Evolutionary conservation across 92 coral and sea anemone species (phyloP).

Genomic region (Palythoa grandiflora): DNA sequence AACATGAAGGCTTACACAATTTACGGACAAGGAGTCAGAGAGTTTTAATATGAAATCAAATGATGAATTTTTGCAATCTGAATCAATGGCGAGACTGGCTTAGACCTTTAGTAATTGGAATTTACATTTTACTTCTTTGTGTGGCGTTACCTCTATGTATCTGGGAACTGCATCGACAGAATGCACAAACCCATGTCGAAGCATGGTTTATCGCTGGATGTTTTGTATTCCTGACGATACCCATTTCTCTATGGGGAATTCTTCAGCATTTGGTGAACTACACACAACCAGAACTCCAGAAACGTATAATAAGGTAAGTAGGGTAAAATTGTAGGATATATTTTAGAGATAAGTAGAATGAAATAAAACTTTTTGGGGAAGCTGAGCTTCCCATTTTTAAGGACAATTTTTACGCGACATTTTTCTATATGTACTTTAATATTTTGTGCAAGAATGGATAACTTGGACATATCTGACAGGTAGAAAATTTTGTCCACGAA

Average conservation of each 20-base stretch:
- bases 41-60: background rate
- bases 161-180: constrained; percentile 89
- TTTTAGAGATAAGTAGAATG: background rate
- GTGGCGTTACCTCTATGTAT: constrained; percentile 86
- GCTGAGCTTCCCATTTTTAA: background rate
- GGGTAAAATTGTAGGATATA: background rate
- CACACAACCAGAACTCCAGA: constrained; percentile 91
- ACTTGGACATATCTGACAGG: no score
- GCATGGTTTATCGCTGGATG: constrained; percentile 95
- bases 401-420: background rate
- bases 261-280: constrained; percentile 91
- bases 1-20: background rate
- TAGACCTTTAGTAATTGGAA: constrained; percentile 78
- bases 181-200: constrained; percentile 84
- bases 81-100: constrained; percentile 86
- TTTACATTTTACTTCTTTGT: constrained; percentile 79
- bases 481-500: background rate
- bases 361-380: background rate
- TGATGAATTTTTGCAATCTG: constrained; percentile 57
- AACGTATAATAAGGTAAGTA: constrained; percentile 80
- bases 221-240: constrained; percentile 89
- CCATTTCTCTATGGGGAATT: constrained; percentile 90
- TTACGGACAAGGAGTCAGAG: background rate
- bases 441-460: no score
- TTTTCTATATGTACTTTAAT: background rate